Evolutionary conservation across 2,888 invertebrate species (phyloP).

Genomic region (Lagria hirta): DNA sequence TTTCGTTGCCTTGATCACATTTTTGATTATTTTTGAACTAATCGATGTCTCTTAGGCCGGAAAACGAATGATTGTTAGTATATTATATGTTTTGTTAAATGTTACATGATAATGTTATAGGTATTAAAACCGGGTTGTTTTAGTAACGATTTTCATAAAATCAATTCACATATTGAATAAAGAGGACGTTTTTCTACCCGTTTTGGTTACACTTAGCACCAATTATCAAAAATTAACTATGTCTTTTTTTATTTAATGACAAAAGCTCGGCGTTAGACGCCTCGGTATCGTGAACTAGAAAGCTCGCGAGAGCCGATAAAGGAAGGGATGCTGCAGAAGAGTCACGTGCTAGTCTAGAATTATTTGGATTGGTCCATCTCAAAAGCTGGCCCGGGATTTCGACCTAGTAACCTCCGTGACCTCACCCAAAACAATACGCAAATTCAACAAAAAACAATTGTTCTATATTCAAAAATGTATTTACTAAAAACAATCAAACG

Average conservation of each 20-base stretch:
- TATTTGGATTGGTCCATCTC: slow-evolving; percentile 45
- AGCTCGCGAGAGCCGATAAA: slow-evolving; percentile 33
- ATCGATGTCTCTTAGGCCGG: slow-evolving; percentile 37
- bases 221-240: slow-evolving; percentile 14
- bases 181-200: slow-evolving; percentile 27
- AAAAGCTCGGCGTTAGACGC: slow-evolving; percentile 30
- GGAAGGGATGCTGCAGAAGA: slow-evolving; percentile 53
- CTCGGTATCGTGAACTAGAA: slow-evolving; percentile 29
- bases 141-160: slow-evolving; percentile 2
- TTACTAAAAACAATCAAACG: too few species aligned
- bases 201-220: slow-evolving; percentile 26
- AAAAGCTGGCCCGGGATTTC: slow-evolving; percentile 52
- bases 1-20: slow-evolving; percentile 34
- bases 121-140: not conserved
- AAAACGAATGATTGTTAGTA: slow-evolving; percentile 17
- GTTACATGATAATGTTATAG: too few species aligned
- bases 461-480: too few species aligned
- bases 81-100: slow-evolving; percentile 9
- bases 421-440: slow-evolving; percentile 44
- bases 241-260: slow-evolving; percentile 19
- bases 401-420: slow-evolving; percentile 55
- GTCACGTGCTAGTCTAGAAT: slow-evolving; percentile 47
- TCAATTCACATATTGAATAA: slow-evolving; percentile 17
- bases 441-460: slow-evolving; percentile 9
- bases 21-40: slow-evolving; percentile 8